Evolutionary conservation across 1,140 invertebrate species (phyloP).

Genomic region (Wasmannia auropunctata): DNA sequence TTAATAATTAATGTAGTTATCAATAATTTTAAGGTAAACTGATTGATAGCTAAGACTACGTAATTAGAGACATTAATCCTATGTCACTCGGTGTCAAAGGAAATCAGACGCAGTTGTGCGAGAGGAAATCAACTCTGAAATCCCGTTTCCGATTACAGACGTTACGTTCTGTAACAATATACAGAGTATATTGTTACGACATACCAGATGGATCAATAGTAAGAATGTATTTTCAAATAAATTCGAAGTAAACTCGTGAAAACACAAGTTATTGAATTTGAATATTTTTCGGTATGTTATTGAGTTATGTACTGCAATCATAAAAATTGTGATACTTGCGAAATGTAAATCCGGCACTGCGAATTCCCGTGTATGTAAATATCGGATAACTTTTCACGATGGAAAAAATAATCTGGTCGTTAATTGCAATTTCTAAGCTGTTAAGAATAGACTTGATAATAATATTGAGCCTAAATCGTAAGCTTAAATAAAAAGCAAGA

Average conservation of each 20-base stretch:
- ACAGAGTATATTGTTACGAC: slow-evolving; percentile 21
- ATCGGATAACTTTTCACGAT: neutral
- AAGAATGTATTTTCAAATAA: slow-evolving; percentile 20
- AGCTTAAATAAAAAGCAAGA: neutral
- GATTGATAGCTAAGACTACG: neutral
- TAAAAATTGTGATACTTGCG: slow-evolving; percentile 9
- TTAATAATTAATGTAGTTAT: neutral
- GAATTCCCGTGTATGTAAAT: neutral
- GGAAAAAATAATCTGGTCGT: neutral
- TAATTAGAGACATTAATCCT: slow-evolving; percentile 34
- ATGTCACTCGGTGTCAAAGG: slow-evolving; percentile 34
- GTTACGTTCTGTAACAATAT: slow-evolving; percentile 25
- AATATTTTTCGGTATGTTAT: neutral
- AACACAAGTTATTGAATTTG: neutral
- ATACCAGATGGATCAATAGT: neutral
- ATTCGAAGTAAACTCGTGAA: neutral
- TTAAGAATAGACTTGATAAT: neutral
- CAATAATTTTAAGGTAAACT: neutral
- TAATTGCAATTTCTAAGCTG: neutral
- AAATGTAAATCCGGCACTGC: neutral
- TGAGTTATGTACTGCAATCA: neutral
- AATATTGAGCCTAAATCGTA: neutral
- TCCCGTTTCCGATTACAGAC: slow-evolving; percentile 15
- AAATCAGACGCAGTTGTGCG: slow-evolving; percentile 27
- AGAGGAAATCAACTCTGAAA: slow-evolving; percentile 32